Evolutionary conservation across 2,888 invertebrate genomes (phyloP), one percentile per base, ranked within the genome.

Genomic region (Diadegma fenestrale): DNA sequence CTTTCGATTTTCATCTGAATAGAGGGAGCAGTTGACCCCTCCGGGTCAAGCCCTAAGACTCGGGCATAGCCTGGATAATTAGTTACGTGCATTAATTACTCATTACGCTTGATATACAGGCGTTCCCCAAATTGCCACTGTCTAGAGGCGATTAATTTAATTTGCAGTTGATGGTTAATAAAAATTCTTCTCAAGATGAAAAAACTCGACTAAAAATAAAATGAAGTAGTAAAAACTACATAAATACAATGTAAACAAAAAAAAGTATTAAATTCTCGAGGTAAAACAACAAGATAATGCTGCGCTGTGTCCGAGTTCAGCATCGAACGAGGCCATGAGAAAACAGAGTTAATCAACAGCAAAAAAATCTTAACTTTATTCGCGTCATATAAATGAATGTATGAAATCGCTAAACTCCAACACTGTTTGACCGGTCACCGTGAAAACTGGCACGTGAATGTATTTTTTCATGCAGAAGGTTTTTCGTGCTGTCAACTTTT

Each of bases 311-410:
- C 22, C 54, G 54, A 54, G 22, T 54, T 19, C 22, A 58, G 58
- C 14, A 12, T 26, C 58, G 58, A 58, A 58, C 58, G 26, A 58
- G 58, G 58, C 58, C 58, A 26, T 58, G 58, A 14, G 58, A 58
- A 58, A 58, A 58, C 26, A 12, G 26, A 22, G 12, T 58, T 58
- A 58, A 26, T 26, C 22, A 26, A 58, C 12, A 26, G 14, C 22
- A 54, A 54, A 54, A 54, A 54, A 54, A 54, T 22, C 12, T 14
- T 2, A 14, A 12, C 26, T 58, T 58, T 14, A 58, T 58, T 1
- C 26, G 5, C 26, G 54, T 58, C 26, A 10, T 37, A 37, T 37
- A 8, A 37, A 37, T 37, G 37, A 33, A 33, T 33, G 5, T 5
- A 33, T 33, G 5, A 8, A 37, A 37, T 37, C 37, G 37, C 37